Evolutionary conservation across 2,888 invertebrate species (phyloP).

Genomic region (Acanthosepion lycidas): DNA sequence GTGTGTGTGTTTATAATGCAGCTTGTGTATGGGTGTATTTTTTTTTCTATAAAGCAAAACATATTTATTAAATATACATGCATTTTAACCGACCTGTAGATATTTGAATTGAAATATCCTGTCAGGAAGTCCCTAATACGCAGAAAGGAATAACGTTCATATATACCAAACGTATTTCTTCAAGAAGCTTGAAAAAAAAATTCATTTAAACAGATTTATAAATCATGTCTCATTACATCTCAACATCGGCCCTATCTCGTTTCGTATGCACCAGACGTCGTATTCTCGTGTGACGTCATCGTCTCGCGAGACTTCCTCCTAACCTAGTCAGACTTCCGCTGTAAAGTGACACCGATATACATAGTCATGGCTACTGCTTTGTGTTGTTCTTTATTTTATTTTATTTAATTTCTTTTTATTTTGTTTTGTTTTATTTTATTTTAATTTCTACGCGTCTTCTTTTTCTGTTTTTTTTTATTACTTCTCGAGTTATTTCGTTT

Average conservation of each 20-base stretch:
- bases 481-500: neutral
- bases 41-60: too few relatives aligned
- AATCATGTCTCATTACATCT: neutral
- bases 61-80: too few relatives aligned
- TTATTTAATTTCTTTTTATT: neutral
- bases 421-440: neutral
- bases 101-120: neutral
- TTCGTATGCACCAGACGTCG: neutral
- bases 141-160: neutral
- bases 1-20: too few relatives aligned
- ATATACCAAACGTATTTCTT: too few relatives aligned
- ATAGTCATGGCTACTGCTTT: neutral
- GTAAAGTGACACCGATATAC: neutral
- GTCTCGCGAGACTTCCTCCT: constrained; percentile 20
- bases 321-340: neutral
- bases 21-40: too few relatives aligned
- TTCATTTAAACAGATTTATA: neutral
- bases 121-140: neutral
- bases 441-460: neutral
- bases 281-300: neutral
- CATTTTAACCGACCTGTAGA: neutral
- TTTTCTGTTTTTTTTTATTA: neutral
- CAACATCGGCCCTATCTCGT: neutral
- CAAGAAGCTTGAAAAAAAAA: neutral
- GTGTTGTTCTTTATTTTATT: neutral